These are phyloP conservation scores for Indri indri DNA, from an alignment of 2,113 vertebrate species.

Conservation along the genomic window DNA sequence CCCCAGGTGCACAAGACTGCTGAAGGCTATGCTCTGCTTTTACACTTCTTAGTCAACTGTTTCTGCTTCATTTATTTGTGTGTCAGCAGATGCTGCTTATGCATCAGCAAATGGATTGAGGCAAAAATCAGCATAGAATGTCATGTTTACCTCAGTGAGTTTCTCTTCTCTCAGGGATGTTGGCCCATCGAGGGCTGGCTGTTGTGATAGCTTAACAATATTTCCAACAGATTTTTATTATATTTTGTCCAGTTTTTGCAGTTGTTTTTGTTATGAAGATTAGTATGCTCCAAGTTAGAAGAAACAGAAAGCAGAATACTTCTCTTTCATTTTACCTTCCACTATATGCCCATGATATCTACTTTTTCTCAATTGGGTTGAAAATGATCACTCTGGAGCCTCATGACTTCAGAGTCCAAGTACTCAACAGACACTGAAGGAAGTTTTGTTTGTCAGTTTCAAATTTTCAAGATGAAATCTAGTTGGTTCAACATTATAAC, in stretches of 20 bases:
- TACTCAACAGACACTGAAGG: background rate
- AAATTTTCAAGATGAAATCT: background rate
- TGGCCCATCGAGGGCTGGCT: background rate
- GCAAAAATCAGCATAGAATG: background rate
- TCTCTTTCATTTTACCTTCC: background rate
- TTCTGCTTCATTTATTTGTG: background rate
- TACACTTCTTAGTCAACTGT: background rate
- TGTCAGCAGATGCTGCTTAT: background rate
- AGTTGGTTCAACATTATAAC: background rate
- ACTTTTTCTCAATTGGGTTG: background rate
- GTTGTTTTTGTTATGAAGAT: background rate
- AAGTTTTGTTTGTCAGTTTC: background rate
- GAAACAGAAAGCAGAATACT: background rate
- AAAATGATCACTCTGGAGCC: background rate
- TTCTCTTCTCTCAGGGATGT: background rate
- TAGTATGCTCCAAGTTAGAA: background rate
- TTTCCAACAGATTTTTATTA: background rate
- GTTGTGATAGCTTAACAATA: background rate
- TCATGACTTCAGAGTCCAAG: background rate
- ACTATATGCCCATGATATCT: background rate
- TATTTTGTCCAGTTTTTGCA: background rate
- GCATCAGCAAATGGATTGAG: conserved; percentile 12
- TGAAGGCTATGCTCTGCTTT: background rate
- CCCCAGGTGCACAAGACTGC: background rate
- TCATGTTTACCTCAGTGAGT: background rate